These are phyloP conservation scores for rat (Rattus norvegicus) DNA, from an alignment of 2,113 vertebrate species.

Conservation along the genomic window GRCr8 NC_086032.1:101407001-101407500, in stretches of 20 bases:
- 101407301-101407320: background rate
- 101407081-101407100: background rate
- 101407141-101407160: background rate
- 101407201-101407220: background rate
- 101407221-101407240: background rate
- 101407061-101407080: background rate
- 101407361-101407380: background rate
- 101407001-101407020: background rate
- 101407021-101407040: rapidly evolving
- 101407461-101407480: background rate
- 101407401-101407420: background rate
- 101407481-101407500: no score
- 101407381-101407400: background rate
- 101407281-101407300: background rate
- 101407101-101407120: background rate
- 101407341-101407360: background rate
- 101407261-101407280: background rate
- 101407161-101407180: background rate
- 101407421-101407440: background rate
- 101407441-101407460: background rate
- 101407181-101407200: rapidly evolving
- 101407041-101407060: background rate
- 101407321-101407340: background rate
- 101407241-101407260: background rate
- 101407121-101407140: background rate